Evolutionary conservation across 2,797 vertebrate species (phyloP), one percentile per base, ranked within the genome.

Genomic region (Syncerus caffer): DNA sequence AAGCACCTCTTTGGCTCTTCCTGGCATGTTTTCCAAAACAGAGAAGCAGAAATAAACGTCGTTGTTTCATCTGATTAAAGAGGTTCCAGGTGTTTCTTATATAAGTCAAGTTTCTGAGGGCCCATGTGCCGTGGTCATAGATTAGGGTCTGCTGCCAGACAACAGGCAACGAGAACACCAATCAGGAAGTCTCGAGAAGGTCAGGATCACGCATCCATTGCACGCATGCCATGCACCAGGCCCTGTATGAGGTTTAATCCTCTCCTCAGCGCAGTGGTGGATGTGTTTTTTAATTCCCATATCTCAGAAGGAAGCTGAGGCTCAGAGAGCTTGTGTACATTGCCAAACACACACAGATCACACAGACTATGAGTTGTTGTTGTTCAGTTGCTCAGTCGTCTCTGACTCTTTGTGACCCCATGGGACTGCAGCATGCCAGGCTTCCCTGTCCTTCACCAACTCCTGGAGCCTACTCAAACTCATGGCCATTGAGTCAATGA

Each of bases 51-150:
- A 87, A 90, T 88, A 92, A 91, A 80, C n/a, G 85, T 86, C 93
- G 34, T 87, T 67, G 96, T 97, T 98, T 84, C 94, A 94, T 88
- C 92, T 93, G 96, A 96, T 96, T 71, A 95, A 98, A 78, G 71
- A 92, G 98, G 94, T 86, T 79, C 85, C 93, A 85, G 94, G 60
- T 92, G 94, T 74, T 45, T 98, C 94, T 98, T 79, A 78, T 76
- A 74, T 89, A 90, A 82, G 50, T 78, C 25, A 8, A 15, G 1
- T 67, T 50, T 51, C 62, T 3, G 4, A 58, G 95, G 93, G 0
- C 27, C 51, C 60, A 1, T 55, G 27, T 34, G 57, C 60, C 57
- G 3, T 6, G 25, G n/a, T n/a, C 34, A 29, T 12, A 50, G 42
- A 42, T 31, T 86, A 87, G 23, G 62, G 23, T 62, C 23, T 80